A percentile compares a stretch with the other conserved stretches of the same genome.
phyloP scores from a whole-genome alignment of 2,113 vertebrate genomes.

The Lota lota region DNA sequence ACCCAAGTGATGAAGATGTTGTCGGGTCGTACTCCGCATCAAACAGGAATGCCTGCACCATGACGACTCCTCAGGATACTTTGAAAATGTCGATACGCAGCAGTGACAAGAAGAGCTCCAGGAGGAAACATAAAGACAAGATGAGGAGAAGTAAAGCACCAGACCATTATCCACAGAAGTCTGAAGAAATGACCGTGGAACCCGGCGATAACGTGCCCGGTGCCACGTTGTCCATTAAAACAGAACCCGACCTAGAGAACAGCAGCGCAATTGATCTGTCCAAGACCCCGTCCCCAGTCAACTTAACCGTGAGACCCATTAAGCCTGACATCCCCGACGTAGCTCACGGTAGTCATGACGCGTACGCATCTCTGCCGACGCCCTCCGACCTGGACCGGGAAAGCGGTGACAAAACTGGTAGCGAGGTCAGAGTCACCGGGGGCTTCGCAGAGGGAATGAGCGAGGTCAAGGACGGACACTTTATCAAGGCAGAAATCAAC shows the following conservation, averaged over 20 bases:
- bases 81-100: conserved; percentile 58
- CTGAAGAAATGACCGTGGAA: conserved; percentile 2
- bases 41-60: conserved; percentile 14
- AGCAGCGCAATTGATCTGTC: conserved; percentile 58
- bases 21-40: not conserved
- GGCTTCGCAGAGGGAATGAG: conserved; percentile 18
- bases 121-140: conserved; percentile 40
- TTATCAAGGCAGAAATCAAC: conserved; percentile 41
- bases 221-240: conserved; percentile 40
- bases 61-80: conserved; percentile 15
- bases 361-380: conserved; percentile 18
- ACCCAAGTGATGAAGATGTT: conserved; percentile 18
- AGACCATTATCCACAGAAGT: conserved; percentile 11
- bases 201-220: conserved; percentile 1
- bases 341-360: conserved; percentile 11
- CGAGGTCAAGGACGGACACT: conserved; percentile 30
- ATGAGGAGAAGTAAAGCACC: conserved; percentile 12
- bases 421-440: conserved; percentile 46
- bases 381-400: conserved; percentile 22
- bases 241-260: conserved; percentile 48
- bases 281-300: conserved; percentile 41
- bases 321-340: conserved; percentile 56
- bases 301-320: conserved; percentile 35
- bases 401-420: conserved; percentile 11
- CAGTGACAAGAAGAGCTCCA: conserved; percentile 56